phyloP scores from a whole-genome alignment of 2,888 invertebrate species.

The Pollenia griseotomentosa region DNA sequence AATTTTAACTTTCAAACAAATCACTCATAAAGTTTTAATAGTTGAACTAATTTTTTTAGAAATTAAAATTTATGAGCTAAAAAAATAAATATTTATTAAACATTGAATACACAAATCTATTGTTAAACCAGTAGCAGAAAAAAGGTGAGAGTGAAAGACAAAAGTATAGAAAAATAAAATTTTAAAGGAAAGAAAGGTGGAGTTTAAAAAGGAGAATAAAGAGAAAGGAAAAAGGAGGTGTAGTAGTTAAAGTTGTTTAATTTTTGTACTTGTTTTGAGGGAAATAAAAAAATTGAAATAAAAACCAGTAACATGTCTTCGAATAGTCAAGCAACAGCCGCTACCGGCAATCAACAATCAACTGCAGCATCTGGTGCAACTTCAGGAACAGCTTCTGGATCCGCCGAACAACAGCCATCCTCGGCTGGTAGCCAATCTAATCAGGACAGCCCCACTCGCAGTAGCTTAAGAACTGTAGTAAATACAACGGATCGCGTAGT shows the following conservation, averaged over 20 bases:
- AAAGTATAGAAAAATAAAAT: conserved; percentile 35
- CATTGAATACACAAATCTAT: conserved; percentile 61
- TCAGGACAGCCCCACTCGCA: conserved; percentile 76
- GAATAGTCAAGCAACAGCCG: conserved; percentile 81
- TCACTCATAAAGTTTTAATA: conserved; percentile 14
- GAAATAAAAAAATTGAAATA: background rate
- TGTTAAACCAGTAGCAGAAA: conserved; percentile 42
- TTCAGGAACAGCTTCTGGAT: conserved; percentile 61
- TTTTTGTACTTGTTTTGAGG: conserved; percentile 36
- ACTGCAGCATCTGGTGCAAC: conserved; percentile 47
- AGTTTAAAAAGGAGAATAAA: conserved; percentile 36
- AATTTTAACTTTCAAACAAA: background rate
- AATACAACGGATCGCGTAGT: conserved; percentile 78
- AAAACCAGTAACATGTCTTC: conserved; percentile 79
- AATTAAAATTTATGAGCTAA: conserved; percentile 10
- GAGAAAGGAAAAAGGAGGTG: conserved; percentile 51
- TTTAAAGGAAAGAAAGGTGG: conserved; percentile 51
- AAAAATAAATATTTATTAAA: conserved; percentile 53
- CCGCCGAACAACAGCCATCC: conserved; percentile 59
- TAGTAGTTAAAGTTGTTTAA: conserved; percentile 59
- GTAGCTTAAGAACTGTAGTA: conserved; percentile 75
- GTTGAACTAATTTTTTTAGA: background rate
- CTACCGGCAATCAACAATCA: conserved; percentile 75
- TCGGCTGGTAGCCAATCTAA: conserved; percentile 63
- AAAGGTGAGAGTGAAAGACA: conserved; percentile 49